Evolutionary conservation across 1,140 invertebrate genomes (phyloP), one percentile per base, ranked within the genome.

Genomic region (Nomia melanderi): DNA sequence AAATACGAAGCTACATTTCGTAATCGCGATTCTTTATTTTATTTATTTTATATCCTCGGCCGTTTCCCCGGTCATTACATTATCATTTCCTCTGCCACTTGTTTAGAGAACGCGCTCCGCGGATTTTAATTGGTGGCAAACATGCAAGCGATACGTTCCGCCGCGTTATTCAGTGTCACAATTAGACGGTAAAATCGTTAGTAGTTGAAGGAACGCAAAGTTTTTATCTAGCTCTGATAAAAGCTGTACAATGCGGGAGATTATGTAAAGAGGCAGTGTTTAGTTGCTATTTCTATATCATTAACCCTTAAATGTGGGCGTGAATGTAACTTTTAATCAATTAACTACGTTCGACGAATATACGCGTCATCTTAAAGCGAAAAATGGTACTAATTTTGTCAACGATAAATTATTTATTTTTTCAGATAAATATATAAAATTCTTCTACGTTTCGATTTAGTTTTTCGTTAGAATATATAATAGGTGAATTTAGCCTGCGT

Each of bases 61-160:
- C 20, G 25, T 27, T 39, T 23, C 23, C 20, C 29, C n/a, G 25
- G 33, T 23, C n/a, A 33, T 71, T 53, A 25, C 17, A 12, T 23
- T 23, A 39, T 4, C 7, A 41, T 65, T 56, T 31, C 50, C n/a
- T 74, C 53, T 25, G 47, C 47, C 57, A 27, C 31, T 27, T 50
- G 57, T 53, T 53, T 44, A 8, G 23, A 63, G 59, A 72, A 53
- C 23, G 25, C 31, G 31, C 12, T 20, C 2, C 1, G 33, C 11
- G 5, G 60, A 50, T 65, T 74, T 74, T 74, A 74, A 74, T 74
- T 74, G 71, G 27, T n/a, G 41, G 9, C 62, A 27, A 7, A 27
- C 57, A 72, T 72, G 70, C 70, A 9, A 62, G 2, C 33, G 60
- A 41, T 74, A 65, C 50, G 62, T 56, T 74, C 20, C 25, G 23